These are phyloP conservation scores for Caenorhabditis macrosperma DNA, from an alignment of 2,888 invertebrate species.

Conservation along the genomic window DNA sequence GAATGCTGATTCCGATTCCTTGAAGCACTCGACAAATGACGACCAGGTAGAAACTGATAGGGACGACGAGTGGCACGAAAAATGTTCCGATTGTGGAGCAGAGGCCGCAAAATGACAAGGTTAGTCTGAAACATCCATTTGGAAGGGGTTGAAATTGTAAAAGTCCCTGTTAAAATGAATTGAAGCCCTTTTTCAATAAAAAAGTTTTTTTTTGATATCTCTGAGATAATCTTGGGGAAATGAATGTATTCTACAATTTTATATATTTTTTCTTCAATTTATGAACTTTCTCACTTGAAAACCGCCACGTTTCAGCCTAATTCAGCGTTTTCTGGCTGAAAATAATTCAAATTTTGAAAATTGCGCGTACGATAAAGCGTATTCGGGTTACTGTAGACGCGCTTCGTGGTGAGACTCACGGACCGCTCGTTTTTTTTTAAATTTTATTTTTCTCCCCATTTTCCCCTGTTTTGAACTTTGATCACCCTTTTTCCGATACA, in stretches of 20 bases:
- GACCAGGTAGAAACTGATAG: slow-evolving; percentile 27
- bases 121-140: slow-evolving; percentile 20
- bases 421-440: slow-evolving; percentile 15
- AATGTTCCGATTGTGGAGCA: slow-evolving; percentile 49
- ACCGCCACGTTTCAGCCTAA: background rate
- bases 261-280: background rate
- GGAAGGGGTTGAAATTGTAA: background rate
- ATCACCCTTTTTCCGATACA: too few relatives aligned
- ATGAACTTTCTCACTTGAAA: too few relatives aligned
- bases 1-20: slow-evolving; percentile 37
- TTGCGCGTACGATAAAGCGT: slow-evolving; percentile 11
- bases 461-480: background rate
- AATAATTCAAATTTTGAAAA: background rate
- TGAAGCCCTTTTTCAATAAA: background rate
- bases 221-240: too few relatives aligned
- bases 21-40: slow-evolving; percentile 31
- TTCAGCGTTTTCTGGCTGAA: background rate
- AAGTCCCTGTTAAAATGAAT: background rate
- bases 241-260: background rate
- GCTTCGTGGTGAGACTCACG: slow-evolving; percentile 38
- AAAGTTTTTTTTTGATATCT: background rate
- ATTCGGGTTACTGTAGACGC: slow-evolving; percentile 22
- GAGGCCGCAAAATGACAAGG: slow-evolving; percentile 42
- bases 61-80: slow-evolving; percentile 31
- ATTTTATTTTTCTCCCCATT: background rate